phyloP scores from a whole-genome alignment of 2,888 invertebrate genomes.

The Noctua janthe region DNA sequence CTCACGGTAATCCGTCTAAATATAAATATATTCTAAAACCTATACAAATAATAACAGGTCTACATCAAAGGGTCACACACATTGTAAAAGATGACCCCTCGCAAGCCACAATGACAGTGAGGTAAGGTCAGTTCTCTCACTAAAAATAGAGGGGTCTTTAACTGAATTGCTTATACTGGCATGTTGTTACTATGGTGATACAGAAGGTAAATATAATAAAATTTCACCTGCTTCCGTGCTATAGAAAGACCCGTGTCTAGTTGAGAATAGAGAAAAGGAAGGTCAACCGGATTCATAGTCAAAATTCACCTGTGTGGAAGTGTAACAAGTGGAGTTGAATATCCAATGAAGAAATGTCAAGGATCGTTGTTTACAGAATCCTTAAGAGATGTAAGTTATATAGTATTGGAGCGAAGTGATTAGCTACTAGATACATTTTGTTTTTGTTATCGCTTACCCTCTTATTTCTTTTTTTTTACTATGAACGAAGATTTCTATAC shows the following conservation, averaged over 20 bases:
- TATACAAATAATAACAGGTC: slow-evolving; percentile 27
- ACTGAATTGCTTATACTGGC: not conserved
- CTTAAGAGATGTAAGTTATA: not conserved
- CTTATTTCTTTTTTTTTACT: too few relatives aligned
- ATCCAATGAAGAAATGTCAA: not conserved
- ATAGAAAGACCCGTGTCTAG: slow-evolving; percentile 29
- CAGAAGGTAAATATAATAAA: slow-evolving; percentile 22
- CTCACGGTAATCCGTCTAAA: slow-evolving; percentile 42
- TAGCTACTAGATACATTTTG: too few relatives aligned
- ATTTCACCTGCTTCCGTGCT: slow-evolving; percentile 28
- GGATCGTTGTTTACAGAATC: not conserved
- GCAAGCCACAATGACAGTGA: slow-evolving; percentile 37
- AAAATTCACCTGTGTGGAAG: slow-evolving; percentile 21
- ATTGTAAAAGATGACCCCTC: slow-evolving; percentile 43
- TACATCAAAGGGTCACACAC: slow-evolving; percentile 29
- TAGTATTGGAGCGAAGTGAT: too few relatives aligned
- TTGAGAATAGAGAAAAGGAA: slow-evolving; percentile 2
- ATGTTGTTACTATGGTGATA: not conserved
- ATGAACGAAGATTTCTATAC: too few relatives aligned
- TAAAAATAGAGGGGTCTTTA: slow-evolving; percentile 19
- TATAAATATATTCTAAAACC: slow-evolving; percentile 26
- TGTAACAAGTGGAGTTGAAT: not conserved
- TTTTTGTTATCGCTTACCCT: too few relatives aligned
- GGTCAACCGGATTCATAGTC: slow-evolving; percentile 2
- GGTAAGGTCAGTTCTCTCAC: slow-evolving; percentile 55